Evolutionary conservation across 30 jellyfish, hydroid and myxozoan genomes (phyloP).

Genomic region (Cassiopea andromeda): DNA sequence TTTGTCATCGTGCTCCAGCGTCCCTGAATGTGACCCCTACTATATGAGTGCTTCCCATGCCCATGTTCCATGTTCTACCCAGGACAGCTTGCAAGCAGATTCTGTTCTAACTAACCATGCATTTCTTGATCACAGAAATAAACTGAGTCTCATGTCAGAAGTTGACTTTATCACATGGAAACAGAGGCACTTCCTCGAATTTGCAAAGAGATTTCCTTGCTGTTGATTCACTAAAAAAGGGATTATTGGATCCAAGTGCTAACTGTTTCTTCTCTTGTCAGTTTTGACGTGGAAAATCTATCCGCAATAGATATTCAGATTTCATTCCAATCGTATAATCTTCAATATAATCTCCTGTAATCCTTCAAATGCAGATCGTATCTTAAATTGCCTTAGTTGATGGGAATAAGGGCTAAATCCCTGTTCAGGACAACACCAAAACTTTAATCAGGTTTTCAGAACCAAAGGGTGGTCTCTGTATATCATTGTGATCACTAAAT

Average conservation of each 20-base stretch:
- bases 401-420: not conserved
- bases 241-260: conserved; percentile 8
- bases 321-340: conserved; percentile 26
- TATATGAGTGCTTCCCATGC: too few species aligned
- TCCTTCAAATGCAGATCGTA: conserved; percentile 8
- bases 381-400: not conserved
- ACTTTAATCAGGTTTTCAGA: not conserved
- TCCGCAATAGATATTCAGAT: not conserved
- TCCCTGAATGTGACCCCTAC: too few species aligned
- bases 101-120: too few species aligned
- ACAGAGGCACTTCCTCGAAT: not conserved
- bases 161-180: not conserved
- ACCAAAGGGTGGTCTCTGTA: conserved; percentile 17
- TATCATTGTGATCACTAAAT: not conserved
- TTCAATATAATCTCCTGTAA: not conserved
- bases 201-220: conserved; percentile 3
- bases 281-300: conserved; percentile 14
- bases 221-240: not conserved
- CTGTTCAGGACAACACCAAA: not conserved
- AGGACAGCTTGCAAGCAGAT: too few species aligned
- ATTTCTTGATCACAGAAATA: not conserved
- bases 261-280: conserved; percentile 38
- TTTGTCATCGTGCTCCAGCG: too few species aligned
- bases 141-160: not conserved
- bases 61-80: too few species aligned